These are phyloP conservation scores for Ctenicera cuprea DNA, from an alignment of 2,888 invertebrate species.

Conservation along the genomic window DNA sequence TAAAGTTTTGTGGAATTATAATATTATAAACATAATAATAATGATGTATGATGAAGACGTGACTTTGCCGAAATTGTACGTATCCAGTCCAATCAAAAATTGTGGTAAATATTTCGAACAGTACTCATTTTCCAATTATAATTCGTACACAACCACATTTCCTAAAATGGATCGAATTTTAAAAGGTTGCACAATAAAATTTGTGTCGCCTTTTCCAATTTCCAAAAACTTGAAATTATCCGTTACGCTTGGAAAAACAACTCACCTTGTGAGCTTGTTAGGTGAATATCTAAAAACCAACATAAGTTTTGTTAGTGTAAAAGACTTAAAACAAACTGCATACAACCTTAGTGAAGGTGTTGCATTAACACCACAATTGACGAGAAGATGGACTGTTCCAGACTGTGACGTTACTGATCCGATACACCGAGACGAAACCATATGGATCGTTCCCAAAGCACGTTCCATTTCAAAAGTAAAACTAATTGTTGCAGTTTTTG, in stretches of 20 bases:
- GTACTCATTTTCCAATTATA: background rate
- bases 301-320: background rate
- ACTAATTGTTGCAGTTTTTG: background rate
- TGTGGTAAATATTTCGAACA: background rate
- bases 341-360: background rate
- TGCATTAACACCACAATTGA: background rate
- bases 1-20: background rate
- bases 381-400: background rate
- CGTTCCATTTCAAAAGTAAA: background rate
- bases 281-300: background rate
- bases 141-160: background rate
- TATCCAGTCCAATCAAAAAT: background rate
- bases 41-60: background rate
- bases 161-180: background rate
- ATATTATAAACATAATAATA: slow-evolving; percentile 24
- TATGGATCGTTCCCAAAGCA: background rate
- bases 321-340: background rate
- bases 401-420: background rate
- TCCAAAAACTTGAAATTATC: background rate
- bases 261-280: background rate
- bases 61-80: background rate
- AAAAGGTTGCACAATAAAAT: background rate
- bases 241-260: too few species aligned
- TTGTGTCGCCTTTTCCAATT: background rate
- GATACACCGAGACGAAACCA: background rate